phyloP scores from a whole-genome alignment of 1,140 invertebrate genomes.

The Heliconius congener region DNA sequence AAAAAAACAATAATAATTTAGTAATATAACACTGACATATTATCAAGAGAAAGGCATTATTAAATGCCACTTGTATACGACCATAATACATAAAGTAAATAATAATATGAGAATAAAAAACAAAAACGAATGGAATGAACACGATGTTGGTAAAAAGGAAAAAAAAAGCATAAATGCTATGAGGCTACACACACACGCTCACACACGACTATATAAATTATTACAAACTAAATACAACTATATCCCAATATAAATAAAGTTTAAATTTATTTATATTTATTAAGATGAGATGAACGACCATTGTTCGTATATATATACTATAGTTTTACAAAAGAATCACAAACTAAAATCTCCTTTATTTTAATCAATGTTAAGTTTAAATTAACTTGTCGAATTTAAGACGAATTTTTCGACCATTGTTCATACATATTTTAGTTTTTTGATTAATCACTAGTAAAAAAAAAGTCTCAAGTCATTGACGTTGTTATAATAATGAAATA shows the following conservation, averaged over 20 bases:
- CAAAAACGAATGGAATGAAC: constrained; percentile 38
- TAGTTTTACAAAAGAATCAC: not conserved
- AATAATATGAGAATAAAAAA: constrained; percentile 24
- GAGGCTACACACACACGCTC: constrained; percentile 36
- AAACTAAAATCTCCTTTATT: not conserved
- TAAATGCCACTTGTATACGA: constrained; percentile 1
- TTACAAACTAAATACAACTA: not conserved
- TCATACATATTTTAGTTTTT: constrained; percentile 24
- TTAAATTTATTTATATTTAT: not conserved
- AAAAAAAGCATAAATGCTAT: constrained; percentile 39
- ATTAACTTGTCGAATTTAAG: not conserved
- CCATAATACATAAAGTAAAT: not conserved
- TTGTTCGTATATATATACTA: constrained; percentile 22
- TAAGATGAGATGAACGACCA: not conserved
- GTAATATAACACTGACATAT: not conserved
- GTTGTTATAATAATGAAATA: not conserved
- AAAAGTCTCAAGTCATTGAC: constrained; percentile 31
- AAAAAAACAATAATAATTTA: not conserved
- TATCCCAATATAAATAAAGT: not conserved
- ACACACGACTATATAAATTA: constrained; percentile 8
- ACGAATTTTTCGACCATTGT: constrained; percentile 17
- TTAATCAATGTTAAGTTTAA: not conserved
- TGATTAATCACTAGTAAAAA: constrained; percentile 27
- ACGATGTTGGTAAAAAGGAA: constrained; percentile 30
- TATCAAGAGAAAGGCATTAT: constrained; percentile 4